Conservation (phyloP, 2,797 vertebrate species). For the Mionectes olivaceus region DNA sequence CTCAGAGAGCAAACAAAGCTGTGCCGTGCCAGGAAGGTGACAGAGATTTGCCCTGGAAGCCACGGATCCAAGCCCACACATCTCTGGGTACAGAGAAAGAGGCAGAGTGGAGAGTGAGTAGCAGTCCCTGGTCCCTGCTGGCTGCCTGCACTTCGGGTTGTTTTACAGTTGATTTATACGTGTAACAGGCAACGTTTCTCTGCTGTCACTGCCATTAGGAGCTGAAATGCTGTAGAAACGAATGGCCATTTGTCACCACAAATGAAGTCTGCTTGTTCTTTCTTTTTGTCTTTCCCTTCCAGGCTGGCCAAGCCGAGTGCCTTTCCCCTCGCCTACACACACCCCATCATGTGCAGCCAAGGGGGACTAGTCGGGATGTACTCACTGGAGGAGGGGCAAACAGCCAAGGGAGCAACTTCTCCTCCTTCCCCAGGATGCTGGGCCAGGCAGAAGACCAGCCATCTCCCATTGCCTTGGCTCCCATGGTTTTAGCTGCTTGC, state of each 20-base stretch:
- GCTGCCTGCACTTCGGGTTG: not conserved
- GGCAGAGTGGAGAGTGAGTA: not conserved
- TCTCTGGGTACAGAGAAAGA: not conserved
- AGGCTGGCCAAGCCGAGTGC: not conserved
- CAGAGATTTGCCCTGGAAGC: not conserved
- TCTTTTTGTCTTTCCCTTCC: not conserved
- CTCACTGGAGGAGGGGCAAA: not conserved
- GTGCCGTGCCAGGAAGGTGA: rapidly evolving
- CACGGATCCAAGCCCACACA: rapidly evolving
- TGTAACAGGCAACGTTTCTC: slow-evolving; percentile 54
- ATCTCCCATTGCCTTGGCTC: not conserved
- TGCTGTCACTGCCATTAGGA: slow-evolving; percentile 19
- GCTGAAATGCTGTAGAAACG: slow-evolving; percentile 26
- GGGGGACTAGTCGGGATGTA: not conserved
- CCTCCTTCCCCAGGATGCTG: not conserved
- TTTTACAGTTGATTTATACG: slow-evolving; percentile 47
- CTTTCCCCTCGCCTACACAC: not conserved
- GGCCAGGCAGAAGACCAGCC: not conserved
- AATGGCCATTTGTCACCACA: slow-evolving; percentile 19
- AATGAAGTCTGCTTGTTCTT: slow-evolving; percentile 30
- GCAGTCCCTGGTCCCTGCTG: not conserved
- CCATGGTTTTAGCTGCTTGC: rapidly evolving
- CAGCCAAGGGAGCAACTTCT: not conserved
- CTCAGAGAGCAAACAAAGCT: not conserved
- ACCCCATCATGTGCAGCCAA: not conserved